Evolutionary conservation across 1,140 invertebrate genomes (phyloP), one percentile per base, ranked within the genome.

Genomic region (Penaeus chinensis): DNA sequence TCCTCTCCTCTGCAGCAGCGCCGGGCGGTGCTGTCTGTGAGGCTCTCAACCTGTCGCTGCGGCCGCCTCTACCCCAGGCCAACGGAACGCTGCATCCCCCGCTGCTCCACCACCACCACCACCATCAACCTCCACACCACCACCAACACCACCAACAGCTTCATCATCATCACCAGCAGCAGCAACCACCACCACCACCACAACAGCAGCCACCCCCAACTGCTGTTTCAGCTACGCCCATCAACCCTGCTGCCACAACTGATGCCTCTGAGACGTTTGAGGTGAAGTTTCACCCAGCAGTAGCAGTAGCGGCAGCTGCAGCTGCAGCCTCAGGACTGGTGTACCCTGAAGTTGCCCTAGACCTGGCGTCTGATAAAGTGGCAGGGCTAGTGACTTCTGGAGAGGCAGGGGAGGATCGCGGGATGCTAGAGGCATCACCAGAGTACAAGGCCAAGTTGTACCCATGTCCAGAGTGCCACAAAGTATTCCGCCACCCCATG

Each of bases 401-500:
- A 66, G 86, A 82, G 78, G 61, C 65, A n/a, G 74, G 71, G 84
- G 87, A 85, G 76, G 89, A 82, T 2, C 47, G 62, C 22, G 77
- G 71, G 18, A 60, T 82, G 77, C 62, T 83, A 79, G 87, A 82
- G 74, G 62, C 87, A 62, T 60, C 89, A 61, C 85, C 84, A 62
- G 83, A 85, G 74, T 88, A 83, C 65, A 90, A 89, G 77, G 84
- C 89, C 13, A 90, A 90, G 37, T 81, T 90, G 79, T 91, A 91
- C 89, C 89, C 89, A 60, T 91, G 91, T 81, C 87, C 91, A 37
- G 91, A 91, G 90, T 91, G 91, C 85, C 87, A 88, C 84, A 91
- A 91, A 79, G 87, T 91, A 80, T 91, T 91, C 86, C 89, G 89
- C 19, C 91, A 91, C 89, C 91, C 90, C 24, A 90, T 91, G 81